Conservation (phyloP, 2,888 invertebrate species). For the Machimus atricapillus region DNA sequence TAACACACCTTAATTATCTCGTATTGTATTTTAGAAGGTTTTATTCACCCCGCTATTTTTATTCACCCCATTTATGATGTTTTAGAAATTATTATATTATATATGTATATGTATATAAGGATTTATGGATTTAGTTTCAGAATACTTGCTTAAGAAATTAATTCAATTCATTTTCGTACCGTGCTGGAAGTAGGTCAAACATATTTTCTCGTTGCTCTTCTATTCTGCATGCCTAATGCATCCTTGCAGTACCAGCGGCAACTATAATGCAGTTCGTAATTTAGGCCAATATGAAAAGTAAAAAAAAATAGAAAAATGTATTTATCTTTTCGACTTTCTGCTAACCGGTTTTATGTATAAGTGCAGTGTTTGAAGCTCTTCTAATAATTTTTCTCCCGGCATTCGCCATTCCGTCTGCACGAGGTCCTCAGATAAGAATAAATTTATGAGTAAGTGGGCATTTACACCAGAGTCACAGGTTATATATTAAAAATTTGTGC, state of each 20-base stretch:
- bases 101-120: no score
- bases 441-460: neutral
- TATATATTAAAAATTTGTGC: conserved; percentile 44
- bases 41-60: no score
- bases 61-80: no score
- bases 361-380: neutral
- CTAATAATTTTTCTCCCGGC: neutral
- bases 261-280: neutral
- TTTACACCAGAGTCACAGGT: neutral
- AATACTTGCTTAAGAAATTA: neutral
- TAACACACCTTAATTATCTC: no score
- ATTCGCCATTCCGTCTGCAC: neutral
- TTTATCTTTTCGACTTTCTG: neutral
- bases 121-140: neutral
- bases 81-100: no score
- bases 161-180: neutral
- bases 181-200: neutral
- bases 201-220: neutral
- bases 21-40: no score
- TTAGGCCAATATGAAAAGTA: neutral
- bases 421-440: neutral
- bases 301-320: neutral
- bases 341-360: neutral
- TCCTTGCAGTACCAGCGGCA: neutral
- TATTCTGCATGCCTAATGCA: neutral